These are phyloP conservation scores for Euwallacea similis DNA, from an alignment of 1,140 invertebrate genomes.

Conservation along the genomic window DNA sequence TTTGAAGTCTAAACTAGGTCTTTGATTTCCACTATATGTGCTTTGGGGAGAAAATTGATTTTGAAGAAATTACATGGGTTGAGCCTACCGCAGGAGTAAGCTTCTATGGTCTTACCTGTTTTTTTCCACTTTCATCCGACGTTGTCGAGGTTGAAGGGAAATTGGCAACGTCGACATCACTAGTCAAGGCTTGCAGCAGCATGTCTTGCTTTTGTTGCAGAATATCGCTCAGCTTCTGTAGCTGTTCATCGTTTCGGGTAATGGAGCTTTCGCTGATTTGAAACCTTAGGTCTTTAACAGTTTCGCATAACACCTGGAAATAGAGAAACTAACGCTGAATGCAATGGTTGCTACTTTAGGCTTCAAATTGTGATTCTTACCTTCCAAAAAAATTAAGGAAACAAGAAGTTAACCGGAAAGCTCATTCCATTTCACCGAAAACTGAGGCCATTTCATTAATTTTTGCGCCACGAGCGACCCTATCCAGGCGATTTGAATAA, in stretches of 20 bases:
- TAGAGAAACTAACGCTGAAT: constrained; percentile 19
- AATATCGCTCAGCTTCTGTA: constrained; percentile 71
- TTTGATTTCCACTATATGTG: no score
- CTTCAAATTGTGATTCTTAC: neutral
- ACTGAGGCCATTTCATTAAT: no score
- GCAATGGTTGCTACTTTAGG: constrained; percentile 3
- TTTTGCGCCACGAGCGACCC: no score
- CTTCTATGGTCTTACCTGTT: constrained; percentile 23
- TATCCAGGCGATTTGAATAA: no score
- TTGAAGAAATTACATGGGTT: no score
- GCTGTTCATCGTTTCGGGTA: constrained; percentile 63
- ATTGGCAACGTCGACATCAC: constrained; percentile 51
- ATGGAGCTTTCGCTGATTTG: constrained; percentile 62
- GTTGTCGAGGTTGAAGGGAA: constrained; percentile 19
- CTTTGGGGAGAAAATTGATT: no score
- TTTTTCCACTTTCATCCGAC: constrained; percentile 39
- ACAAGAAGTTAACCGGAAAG: no score
- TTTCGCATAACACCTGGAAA: constrained; percentile 70
- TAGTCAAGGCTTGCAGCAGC: constrained; percentile 71
- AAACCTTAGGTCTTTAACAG: constrained; percentile 75
- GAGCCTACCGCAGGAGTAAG: neutral
- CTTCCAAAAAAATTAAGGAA: no score
- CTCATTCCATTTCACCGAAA: no score
- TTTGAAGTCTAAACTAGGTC: no score
- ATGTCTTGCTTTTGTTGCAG: constrained; percentile 78